These are phyloP conservation scores for Gryon sp. DNA, from an alignment of 1,140 invertebrate genomes.

Conservation along the genomic window DNA sequence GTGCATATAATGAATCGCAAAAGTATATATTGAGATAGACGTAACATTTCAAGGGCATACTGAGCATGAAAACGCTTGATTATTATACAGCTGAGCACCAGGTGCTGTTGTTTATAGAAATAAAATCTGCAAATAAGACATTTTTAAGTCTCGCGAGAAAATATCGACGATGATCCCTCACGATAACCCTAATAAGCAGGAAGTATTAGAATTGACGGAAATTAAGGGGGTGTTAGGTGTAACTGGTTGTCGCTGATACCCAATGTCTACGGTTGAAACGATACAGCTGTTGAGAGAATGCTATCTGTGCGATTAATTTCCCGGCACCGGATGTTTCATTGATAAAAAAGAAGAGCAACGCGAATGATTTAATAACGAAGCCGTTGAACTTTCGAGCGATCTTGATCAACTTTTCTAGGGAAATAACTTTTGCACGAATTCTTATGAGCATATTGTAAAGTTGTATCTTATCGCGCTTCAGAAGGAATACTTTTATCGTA, in stretches of 20 bases:
- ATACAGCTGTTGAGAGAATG: conserved; percentile 52
- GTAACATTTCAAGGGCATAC: conserved; percentile 26
- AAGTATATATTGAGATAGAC: conserved; percentile 44
- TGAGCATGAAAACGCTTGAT: conserved; percentile 21
- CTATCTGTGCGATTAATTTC: conserved; percentile 52
- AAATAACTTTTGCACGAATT: too few species aligned
- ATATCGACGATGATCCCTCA: conserved; percentile 35
- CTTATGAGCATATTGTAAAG: too few species aligned
- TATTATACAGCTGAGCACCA: conserved; percentile 21
- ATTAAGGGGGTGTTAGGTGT: conserved; percentile 34
- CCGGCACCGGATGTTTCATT: conserved; percentile 50
- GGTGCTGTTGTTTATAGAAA: conserved; percentile 35
- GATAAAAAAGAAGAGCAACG: conserved; percentile 45
- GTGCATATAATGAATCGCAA: conserved; percentile 51
- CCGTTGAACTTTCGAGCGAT: conserved; percentile 33
- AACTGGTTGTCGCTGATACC: conserved; percentile 11
- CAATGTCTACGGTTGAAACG: conserved; percentile 36
- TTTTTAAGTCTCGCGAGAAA: not conserved
- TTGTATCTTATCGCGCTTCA: too few species aligned
- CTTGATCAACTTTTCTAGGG: not conserved
- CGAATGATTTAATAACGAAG: conserved; percentile 50
- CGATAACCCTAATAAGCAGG: conserved; percentile 59
- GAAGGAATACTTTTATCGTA: too few species aligned
- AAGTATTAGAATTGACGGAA: conserved; percentile 58
- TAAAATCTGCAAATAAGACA: conserved; percentile 43